Conservation (phyloP, 2,888 invertebrate genomes). For the Imbricaverruca yamaguchii region DNA sequence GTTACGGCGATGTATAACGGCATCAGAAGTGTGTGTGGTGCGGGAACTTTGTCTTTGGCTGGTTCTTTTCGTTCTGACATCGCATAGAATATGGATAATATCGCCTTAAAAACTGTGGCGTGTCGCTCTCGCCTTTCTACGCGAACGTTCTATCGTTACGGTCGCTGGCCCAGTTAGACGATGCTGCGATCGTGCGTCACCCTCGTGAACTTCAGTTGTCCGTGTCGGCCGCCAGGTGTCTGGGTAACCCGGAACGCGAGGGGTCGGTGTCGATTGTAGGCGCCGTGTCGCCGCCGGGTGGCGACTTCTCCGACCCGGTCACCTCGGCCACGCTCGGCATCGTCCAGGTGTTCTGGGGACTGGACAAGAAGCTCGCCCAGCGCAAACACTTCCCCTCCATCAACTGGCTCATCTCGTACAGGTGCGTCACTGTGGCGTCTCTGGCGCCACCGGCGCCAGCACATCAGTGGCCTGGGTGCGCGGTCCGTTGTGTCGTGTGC, state of each 20-base stretch:
- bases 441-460: too few relatives aligned
- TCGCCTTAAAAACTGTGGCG: too few relatives aligned
- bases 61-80: too few relatives aligned
- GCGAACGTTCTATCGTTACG: too few relatives aligned
- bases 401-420: slow-evolving; percentile 98
- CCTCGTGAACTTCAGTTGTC: slow-evolving; percentile 76
- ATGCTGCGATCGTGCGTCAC: too few relatives aligned
- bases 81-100: too few relatives aligned
- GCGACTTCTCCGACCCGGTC: slow-evolving; percentile 99
- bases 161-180: too few relatives aligned
- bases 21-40: too few relatives aligned
- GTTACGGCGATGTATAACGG: too few relatives aligned
- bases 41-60: too few relatives aligned
- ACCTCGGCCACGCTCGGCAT: slow-evolving; percentile 98
- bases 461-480: background rate
- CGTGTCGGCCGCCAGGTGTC: slow-evolving; percentile 98
- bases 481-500: background rate
- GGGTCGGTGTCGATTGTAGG: slow-evolving; percentile 99
- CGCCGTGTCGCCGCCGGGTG: slow-evolving; percentile 98
- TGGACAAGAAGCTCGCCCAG: slow-evolving; percentile 98
- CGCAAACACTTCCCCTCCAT: slow-evolving; percentile 99
- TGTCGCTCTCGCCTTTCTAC: too few relatives aligned
- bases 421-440: slow-evolving; percentile 40
- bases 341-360: slow-evolving; percentile 98
- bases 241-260: slow-evolving; percentile 96